Evolutionary conservation across 23 tunicate species (phyloP).

Genomic region (Styela clava): DNA sequence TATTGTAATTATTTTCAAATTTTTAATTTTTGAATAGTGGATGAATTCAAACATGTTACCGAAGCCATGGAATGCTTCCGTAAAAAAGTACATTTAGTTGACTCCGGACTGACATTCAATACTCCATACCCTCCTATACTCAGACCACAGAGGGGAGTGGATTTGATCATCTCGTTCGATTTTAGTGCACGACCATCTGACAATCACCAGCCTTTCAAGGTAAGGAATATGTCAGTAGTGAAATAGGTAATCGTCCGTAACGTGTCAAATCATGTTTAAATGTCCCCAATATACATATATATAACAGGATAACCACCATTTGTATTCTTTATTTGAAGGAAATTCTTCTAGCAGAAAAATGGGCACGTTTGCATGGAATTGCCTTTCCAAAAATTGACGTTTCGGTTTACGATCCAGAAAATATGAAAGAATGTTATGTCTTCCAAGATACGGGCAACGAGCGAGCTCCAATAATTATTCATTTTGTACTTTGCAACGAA

Average conservation of each 20-base stretch:
- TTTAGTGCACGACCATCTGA: constrained; percentile 75
- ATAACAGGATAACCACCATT: too few species aligned
- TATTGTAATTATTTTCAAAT: too few species aligned
- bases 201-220: constrained; percentile 54
- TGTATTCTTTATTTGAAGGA: constrained; percentile 42
- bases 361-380: constrained; percentile 86
- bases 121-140: constrained; percentile 74
- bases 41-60: constrained; percentile 41
- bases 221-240: background rate
- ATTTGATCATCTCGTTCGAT: constrained; percentile 74
- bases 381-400: constrained; percentile 94
- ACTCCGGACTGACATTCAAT: constrained; percentile 90
- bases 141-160: constrained; percentile 72
- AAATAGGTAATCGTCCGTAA: too few species aligned
- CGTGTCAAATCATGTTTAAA: too few species aligned
- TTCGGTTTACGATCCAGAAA: constrained; percentile 54
- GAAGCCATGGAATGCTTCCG: constrained; percentile 54
- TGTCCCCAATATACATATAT: too few species aligned
- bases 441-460: constrained; percentile 82
- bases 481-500: constrained; percentile 77
- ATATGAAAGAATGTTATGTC: constrained; percentile 93
- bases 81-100: constrained; percentile 78
- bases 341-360: constrained; percentile 93
- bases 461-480: constrained; percentile 90
- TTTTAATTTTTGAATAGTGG: too few species aligned